Percentiles rank a stretch among this genome's conserved stretches.
Conservation (phyloP, 2,888 invertebrate species). For the Lissonota sp. region DNA sequence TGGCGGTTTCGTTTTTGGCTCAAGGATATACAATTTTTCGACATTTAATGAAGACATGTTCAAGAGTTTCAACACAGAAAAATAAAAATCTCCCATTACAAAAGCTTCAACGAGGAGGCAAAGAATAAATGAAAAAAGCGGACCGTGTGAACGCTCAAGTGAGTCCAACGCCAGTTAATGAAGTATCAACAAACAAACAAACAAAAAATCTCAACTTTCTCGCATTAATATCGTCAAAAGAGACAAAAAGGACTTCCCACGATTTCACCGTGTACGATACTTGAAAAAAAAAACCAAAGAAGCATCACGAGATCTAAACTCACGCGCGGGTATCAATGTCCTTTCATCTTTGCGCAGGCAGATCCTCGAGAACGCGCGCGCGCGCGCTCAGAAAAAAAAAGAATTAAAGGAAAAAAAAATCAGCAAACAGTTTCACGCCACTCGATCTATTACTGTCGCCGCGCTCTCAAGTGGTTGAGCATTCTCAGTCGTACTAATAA, state of each 20-base stretch:
- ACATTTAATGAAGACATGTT: too few species aligned
- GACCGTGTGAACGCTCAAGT: conserved; percentile 1
- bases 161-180: not conserved
- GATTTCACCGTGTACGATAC: conserved; percentile 4
- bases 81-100: too few species aligned
- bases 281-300: too few species aligned
- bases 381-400: too few species aligned
- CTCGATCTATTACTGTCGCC: conserved; percentile 24
- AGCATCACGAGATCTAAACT: too few species aligned
- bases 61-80: too few species aligned
- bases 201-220: conserved; percentile 13
- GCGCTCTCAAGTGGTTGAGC: not conserved
- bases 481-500: not conserved
- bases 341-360: not conserved
- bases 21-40: too few species aligned
- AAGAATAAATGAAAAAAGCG: not conserved
- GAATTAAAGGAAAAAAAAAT: conserved; percentile 18
- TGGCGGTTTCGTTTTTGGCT: too few species aligned
- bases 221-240: not conserved
- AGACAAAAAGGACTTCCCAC: conserved; percentile 8
- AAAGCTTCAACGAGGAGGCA: too few species aligned
- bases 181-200: not conserved
- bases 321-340: conserved; percentile 28
- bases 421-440: conserved; percentile 36
- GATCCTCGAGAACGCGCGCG: too few species aligned